Conservation (phyloP, 1,140 invertebrate genomes). For the Pinna nobilis region DNA sequence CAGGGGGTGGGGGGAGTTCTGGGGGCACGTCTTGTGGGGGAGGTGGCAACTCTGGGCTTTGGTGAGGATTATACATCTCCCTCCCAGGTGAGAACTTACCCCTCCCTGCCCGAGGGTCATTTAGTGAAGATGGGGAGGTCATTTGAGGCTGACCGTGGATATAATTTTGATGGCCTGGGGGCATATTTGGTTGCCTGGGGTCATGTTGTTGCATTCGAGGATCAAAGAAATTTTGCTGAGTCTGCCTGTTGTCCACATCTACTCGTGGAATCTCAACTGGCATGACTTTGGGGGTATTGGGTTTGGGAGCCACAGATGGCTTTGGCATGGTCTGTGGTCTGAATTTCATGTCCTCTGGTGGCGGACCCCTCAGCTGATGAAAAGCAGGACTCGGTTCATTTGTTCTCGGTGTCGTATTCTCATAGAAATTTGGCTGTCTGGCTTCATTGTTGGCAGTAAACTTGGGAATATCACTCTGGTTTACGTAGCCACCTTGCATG, state of each 20-base stretch:
- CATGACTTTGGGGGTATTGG: conserved; percentile 49
- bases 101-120: neutral
- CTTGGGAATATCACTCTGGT: conserved; percentile 57
- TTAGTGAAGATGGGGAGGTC: conserved; percentile 6
- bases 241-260: conserved; percentile 60
- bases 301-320: conserved; percentile 60
- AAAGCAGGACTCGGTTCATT: conserved; percentile 59
- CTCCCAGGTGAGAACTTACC: conserved; percentile 39
- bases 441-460: conserved; percentile 56
- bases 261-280: conserved; percentile 58
- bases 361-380: conserved; percentile 57
- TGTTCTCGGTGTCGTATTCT: conserved; percentile 63
- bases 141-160: conserved; percentile 15
- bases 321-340: conserved; percentile 55
- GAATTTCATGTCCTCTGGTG: conserved; percentile 38
- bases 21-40: conserved; percentile 56
- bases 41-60: conserved; percentile 51
- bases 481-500: conserved; percentile 43
- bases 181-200: neutral
- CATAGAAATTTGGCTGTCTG: conserved; percentile 66
- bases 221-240: conserved; percentile 65
- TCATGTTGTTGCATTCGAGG: conserved; percentile 34
- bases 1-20: conserved; percentile 64
- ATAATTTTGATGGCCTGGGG: conserved; percentile 1
- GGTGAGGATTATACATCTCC: conserved; percentile 23